Conservation (phyloP, 2,797 vertebrate genomes). For the Astyanax mexicanus region DNA sequence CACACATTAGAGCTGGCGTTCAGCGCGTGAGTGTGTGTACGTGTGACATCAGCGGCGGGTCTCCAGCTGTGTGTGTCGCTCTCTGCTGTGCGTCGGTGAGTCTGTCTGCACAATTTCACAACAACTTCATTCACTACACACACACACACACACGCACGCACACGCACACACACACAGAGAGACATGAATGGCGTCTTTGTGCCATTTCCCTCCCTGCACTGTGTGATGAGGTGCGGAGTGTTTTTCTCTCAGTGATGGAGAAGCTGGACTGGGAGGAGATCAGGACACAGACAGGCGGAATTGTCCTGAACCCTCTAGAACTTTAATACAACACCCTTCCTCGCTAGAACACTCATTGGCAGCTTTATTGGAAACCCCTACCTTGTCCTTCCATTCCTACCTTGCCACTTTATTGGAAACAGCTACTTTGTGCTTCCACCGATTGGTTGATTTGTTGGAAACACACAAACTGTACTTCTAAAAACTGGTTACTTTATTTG, state of each 20-base stretch:
- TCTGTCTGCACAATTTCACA: conserved; percentile 3
- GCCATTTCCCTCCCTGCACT: conserved; percentile 8
- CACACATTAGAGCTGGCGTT: not conserved
- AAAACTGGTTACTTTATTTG: too few relatives aligned
- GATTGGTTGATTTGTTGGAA: not conserved
- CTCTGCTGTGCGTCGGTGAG: conserved; percentile 15
- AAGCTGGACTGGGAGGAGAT: not conserved
- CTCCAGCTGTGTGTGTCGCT: conserved; percentile 30
- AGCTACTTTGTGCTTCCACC: not conserved
- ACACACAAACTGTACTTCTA: not conserved
- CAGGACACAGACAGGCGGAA: not conserved
- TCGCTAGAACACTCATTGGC: not conserved
- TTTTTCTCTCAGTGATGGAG: conserved; percentile 16
- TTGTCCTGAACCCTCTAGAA: not conserved
- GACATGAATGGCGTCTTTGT: conserved; percentile 40
- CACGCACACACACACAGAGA: not conserved
- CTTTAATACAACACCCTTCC: not conserved
- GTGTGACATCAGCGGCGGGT: conserved; percentile 25
- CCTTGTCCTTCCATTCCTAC: not conserved
- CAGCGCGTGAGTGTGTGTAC: not conserved
- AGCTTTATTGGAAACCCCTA: not conserved
- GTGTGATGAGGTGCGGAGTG: conserved; percentile 27
- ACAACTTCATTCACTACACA: not conserved
- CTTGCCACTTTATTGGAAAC: not conserved
- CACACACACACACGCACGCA: not conserved